Conservation (phyloP, 2,797 vertebrate species). For the Diglossa cyanea region DNA sequence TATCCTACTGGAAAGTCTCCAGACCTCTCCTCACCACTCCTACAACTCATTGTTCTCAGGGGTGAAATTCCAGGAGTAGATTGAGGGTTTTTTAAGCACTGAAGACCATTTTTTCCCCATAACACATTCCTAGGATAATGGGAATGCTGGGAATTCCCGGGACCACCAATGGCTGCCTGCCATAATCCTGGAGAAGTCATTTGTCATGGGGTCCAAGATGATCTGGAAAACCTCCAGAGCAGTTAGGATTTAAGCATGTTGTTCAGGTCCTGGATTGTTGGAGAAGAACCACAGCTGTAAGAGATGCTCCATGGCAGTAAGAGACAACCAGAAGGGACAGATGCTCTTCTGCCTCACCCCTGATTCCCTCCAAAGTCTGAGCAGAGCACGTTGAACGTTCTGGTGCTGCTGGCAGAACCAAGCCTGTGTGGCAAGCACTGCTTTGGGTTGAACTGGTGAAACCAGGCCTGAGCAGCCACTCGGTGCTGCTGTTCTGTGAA, state of each 20-base stretch:
- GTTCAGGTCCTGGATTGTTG: neutral
- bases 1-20: neutral
- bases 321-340: neutral
- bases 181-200: neutral
- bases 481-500: neutral
- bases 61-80: neutral
- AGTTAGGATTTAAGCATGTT: rapidly evolving
- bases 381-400: rapidly evolving
- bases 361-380: rapidly evolving
- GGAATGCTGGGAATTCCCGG: neutral
- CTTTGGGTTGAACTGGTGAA: neutral
- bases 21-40: neutral
- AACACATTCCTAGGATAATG: neutral
- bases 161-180: rapidly evolving
- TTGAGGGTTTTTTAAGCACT: neutral
- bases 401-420: rapidly evolving
- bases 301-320: neutral
- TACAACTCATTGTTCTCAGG: neutral
- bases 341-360: neutral
- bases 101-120: neutral
- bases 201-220: rapidly evolving
- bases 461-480: neutral
- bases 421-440: neutral
- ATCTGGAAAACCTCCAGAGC: neutral
- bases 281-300: neutral